A percentile compares a stretch with the other conserved stretches of the same genome.
Evolutionary conservation across 2,113 vertebrate species (phyloP).

Genomic region (Mesocricetus auratus): DNA sequence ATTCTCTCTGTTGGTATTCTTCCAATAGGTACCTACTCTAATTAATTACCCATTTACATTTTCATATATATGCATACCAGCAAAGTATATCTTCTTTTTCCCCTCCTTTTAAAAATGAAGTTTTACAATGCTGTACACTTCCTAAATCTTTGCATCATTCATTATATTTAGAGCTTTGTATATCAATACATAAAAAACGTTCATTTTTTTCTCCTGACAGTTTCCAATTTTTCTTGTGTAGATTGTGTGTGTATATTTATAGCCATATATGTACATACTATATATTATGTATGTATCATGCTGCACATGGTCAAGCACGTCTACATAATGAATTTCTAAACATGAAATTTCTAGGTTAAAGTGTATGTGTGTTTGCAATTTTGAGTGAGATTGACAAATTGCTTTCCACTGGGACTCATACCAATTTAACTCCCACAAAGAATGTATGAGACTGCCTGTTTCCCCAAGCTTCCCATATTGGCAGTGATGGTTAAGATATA

Average conservation of each 20-base stretch:
- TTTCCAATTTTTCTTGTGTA: constrained; percentile 31
- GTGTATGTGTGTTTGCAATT: background rate
- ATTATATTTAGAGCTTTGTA: constrained; percentile 32
- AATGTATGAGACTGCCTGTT: constrained; percentile 19
- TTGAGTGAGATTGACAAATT: constrained; percentile 55
- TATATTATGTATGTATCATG: background rate
- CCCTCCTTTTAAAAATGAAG: constrained; percentile 16
- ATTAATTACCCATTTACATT: constrained; percentile 48
- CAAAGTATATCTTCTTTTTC: constrained; percentile 7
- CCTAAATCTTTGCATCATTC: background rate
- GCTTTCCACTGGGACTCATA: background rate
- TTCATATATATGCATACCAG: constrained; percentile 6
- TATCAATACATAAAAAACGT: constrained; percentile 25
- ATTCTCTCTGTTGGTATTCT: constrained; percentile 35
- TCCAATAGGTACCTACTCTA: background rate
- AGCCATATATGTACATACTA: background rate
- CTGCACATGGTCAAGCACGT: background rate
- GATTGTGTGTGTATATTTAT: background rate
- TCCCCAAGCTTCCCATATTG: background rate
- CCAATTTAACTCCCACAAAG: constrained; percentile 35
- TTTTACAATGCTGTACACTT: background rate
- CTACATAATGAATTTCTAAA: constrained; percentile 37
- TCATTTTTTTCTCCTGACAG: background rate
- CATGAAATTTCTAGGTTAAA: constrained; percentile 2
- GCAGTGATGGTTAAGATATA: constrained; percentile 33